Base-by-base conservation (phyloP, 2,888 invertebrate species). In the Oeneis ivallda region DNA sequence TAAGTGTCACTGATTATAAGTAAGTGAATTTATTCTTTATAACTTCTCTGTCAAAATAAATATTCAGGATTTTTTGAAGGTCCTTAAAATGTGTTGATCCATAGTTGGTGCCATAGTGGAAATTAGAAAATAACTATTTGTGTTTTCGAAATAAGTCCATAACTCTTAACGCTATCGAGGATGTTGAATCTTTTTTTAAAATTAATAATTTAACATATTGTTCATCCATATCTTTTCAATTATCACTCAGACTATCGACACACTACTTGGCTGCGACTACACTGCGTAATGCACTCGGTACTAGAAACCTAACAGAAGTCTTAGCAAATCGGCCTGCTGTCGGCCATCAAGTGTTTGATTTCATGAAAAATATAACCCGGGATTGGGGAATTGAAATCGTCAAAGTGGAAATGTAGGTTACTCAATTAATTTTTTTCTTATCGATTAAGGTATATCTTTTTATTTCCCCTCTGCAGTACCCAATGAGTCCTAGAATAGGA, bases 321-420 rank as follows among this genome's bases (percentile, higher is more conserved):
- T 92, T 98, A 13, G 94, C 95, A 0, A 97, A 98, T 77, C 92
- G 98, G 66, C 96, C 97, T 76, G 94, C 94, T 9, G 96, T 98
- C 70, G 96, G 97, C 37, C 94, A 94, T 73, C 94, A 95, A 17
- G 97, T 98, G 94, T 96, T 96, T 83, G 79, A 93, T 19, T 93
- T 94, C 3, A 87, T 97, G 75, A 96, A 95, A 75, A 94, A 94
- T 56, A 95, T 96, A 13, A 96, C 96, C 0, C 94, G 95, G 78
- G 95, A 95, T 1, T 97, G 97, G 97, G 97, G 97, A 45, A 95
- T 97, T 62, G 95, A 95, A 87, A 95, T 97, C 9, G 96, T 97
- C 80, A 92, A 97, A 69, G 97, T 98, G 11, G 98, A 98, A 93
- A 96, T 98, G 97, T 97, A 89, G 94, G 94, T 87, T 9, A 15